Evolutionary conservation across 2,113 vertebrate species (phyloP), one percentile per base, ranked within the genome.

Genomic region (Trinectes maculatus): DNA sequence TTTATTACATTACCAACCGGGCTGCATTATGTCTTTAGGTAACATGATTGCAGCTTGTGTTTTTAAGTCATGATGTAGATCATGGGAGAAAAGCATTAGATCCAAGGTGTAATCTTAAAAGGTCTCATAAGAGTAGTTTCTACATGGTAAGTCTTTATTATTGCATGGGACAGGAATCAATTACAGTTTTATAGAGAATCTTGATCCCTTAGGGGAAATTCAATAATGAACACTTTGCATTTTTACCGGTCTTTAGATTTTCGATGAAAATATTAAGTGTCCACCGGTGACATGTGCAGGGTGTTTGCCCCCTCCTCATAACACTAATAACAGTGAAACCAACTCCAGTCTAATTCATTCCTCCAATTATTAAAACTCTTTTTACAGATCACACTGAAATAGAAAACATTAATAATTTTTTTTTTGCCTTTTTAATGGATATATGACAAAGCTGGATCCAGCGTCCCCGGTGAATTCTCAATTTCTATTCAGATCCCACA

Each of bases 141-240:
- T 76, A 64, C 46, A 62, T 71, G 43, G 44, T 64, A 69, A 63
- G 75, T 82, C 83, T 85, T 84, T 85, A 80, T 91, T 87, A 84
- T 83, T 82, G 80, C 61, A 47, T 44, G 48, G 63, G 43, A 79
- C 74, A 70, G 64, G 84, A 88, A 89, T 89, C 80, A 82, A 88
- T 88, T 86, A 83, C 40, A 61, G 46, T 83, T 86, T 85, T 86
- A 87, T 81, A 46, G 80, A 73, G 71, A 87, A 67, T 73, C 60
- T 51, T 39, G 52, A 77, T 88, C 83, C 82, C 79, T 74, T 72
- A 67, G 78, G 79, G 64, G 55, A 52, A 81, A 85, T 83, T 83
- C 79, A 63, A 37, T 39, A 52, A 80, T 75, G 67, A 85, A 66
- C 74, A 68, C 61, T 78, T 78, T 57, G 61, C 73, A 75, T 86